phyloP scores from a whole-genome alignment of 2,797 vertebrate genomes.

The Semaprochilodus insignis region DNA sequence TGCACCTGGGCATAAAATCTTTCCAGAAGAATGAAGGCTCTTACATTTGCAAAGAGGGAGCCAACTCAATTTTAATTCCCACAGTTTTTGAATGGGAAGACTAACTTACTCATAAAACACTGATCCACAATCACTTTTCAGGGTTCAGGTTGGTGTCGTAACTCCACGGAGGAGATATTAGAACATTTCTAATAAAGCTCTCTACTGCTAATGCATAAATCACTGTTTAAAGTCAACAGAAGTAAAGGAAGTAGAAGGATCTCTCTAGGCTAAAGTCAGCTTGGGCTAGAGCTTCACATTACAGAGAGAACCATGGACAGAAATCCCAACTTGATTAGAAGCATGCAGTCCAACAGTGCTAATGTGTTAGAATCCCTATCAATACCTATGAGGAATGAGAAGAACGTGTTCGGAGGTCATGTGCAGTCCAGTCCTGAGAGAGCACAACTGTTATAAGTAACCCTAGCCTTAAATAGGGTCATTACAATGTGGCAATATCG shows the following conservation, averaged over 20 bases:
- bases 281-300: background rate
- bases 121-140: conserved; percentile 53
- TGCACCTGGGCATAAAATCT: no score
- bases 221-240: background rate
- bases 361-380: conserved; percentile 3
- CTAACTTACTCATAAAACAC: conserved; percentile 55
- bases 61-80: no score
- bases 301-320: conserved; percentile 19
- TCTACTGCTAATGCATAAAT: background rate
- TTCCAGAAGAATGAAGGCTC: no score
- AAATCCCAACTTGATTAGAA: conserved; percentile 20
- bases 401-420: background rate
- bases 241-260: background rate
- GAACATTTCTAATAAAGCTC: conserved; percentile 69
- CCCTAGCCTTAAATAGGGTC: conserved; percentile 3
- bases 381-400: conserved; percentile 2
- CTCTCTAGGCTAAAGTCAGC: conserved; percentile 6
- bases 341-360: background rate
- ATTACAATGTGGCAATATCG: background rate
- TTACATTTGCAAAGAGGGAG: no score
- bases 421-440: background rate
- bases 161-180: conserved; percentile 21
- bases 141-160: conserved; percentile 54
- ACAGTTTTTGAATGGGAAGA: no score
- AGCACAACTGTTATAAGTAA: background rate